phyloP scores from a whole-genome alignment of 2,888 invertebrate species.

The Gymnosoma rotundatum region DNA sequence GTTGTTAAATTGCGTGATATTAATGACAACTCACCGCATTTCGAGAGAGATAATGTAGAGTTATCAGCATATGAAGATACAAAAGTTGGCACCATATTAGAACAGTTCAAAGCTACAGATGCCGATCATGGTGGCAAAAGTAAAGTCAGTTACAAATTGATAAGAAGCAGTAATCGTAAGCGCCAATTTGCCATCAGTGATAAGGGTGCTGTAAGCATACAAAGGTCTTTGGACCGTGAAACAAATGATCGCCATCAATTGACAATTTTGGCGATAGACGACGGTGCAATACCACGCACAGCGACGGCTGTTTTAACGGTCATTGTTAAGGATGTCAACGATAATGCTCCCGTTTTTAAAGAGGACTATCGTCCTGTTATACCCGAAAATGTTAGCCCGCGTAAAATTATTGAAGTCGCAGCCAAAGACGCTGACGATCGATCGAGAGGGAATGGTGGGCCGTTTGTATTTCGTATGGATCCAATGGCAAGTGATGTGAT shows the following conservation, averaged over 20 bases:
- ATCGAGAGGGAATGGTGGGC: conserved; percentile 96
- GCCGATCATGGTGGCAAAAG: conserved; percentile 96
- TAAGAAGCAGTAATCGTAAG: conserved; percentile 93
- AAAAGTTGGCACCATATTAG: conserved; percentile 92
- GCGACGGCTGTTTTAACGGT: conserved; percentile 96
- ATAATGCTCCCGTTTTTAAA: conserved; percentile 95
- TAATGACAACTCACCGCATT: conserved; percentile 98
- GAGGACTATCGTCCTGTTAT: conserved; percentile 95
- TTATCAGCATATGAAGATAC: conserved; percentile 95
- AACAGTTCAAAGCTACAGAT: conserved; percentile 96
- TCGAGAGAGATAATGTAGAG: conserved; percentile 95
- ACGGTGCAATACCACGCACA: conserved; percentile 94
- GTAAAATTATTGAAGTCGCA: conserved; percentile 94
- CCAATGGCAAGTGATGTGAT: conserved; percentile 96
- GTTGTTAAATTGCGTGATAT: conserved; percentile 95
- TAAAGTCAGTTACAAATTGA: conserved; percentile 93
- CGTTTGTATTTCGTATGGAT: conserved; percentile 95
- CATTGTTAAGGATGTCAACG: conserved; percentile 96
- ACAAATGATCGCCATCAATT: conserved; percentile 96
- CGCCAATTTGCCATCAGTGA: conserved; percentile 96
- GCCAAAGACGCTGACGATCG: conserved; percentile 96
- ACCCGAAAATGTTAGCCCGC: conserved; percentile 94
- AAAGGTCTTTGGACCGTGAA: conserved; percentile 94
- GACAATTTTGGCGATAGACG: conserved; percentile 96
- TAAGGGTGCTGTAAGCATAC: conserved; percentile 96